Evolutionary conservation across 2,797 vertebrate species (phyloP), one percentile per base, ranked within the genome.

Genomic region (Tiaroga cobitis): DNA sequence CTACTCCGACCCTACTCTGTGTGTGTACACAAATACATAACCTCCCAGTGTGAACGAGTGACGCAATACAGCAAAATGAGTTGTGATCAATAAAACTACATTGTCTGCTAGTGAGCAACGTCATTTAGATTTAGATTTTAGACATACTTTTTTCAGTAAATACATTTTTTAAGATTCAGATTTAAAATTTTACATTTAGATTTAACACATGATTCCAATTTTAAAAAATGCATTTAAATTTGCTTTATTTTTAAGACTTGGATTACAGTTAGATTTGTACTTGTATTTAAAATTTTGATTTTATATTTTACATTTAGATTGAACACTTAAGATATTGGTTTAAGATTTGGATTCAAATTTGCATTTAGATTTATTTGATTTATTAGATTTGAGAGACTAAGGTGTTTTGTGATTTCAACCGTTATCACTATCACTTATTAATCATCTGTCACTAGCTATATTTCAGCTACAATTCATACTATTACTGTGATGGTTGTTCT

Each of bases 1-100:
- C 29, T 41, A 39, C 73, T 79, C 5, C 4, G 46, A 84, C 87
- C 70, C 39, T 41, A 54, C 73, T 59, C 3, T 7, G 56, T 63
- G 26, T 70, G 79, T 61, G 21, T 43, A 59, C 32, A 65, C 46
- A 72, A 75, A 59, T 72, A 49, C 7, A 24, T 54, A n/a, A 43
- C 18, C 24, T 11, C 41, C 5, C 46, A 56, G 46, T 21, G 51
- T 37, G 49, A 56, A 18, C 0, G 24, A 56, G 16, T 72, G 49
- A 37, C 5, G 3, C 6, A 3, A 56, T 63, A 10, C 77, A 79
- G 37, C 5, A 46, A 79, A 41, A 46, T 43, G 32, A 56, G 1
- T 37, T 37, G 4, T 54, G 15, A 37, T 56, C 6, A 76, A 15
- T 56, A 8, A 16, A 76, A 76, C 21, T 6, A 29, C 16, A 32